Percentiles rank a stretch among this genome's conserved stretches.
These are phyloP conservation scores for Halcyon smyrnensis DNA, from an alignment of 2,797 vertebrate species.

Conservation along the genomic window DNA sequence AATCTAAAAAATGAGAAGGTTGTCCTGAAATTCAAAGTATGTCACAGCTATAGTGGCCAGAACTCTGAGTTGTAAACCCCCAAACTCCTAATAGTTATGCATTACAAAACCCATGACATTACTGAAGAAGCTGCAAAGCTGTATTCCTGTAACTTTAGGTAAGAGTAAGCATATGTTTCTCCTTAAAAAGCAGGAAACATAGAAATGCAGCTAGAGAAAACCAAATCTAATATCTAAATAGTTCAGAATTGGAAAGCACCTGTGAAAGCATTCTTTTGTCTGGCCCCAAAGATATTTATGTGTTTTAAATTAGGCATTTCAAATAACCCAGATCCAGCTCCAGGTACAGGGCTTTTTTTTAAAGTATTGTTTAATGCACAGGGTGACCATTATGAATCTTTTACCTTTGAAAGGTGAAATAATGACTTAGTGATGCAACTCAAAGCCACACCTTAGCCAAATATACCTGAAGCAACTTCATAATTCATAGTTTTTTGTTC, in stretches of 20 bases:
- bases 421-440: neutral
- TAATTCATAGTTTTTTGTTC: neutral
- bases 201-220: neutral
- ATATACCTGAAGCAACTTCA: neutral
- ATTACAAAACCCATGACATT: neutral
- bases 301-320: neutral
- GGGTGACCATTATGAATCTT: neutral
- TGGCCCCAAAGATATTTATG: neutral
- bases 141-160: neutral
- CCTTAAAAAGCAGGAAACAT: neutral
- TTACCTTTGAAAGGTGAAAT: neutral
- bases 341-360: neutral
- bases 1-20: neutral
- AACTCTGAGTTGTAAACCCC: neutral
- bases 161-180: neutral
- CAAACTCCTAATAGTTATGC: neutral
- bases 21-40: neutral
- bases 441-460: neutral
- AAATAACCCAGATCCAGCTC: neutral
- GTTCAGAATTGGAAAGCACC: neutral
- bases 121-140: neutral
- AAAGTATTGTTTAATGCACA: neutral
- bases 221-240: neutral
- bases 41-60: neutral
- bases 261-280: neutral